Base-by-base conservation (phyloP, 2,113 vertebrate genomes). In the Cygnus buccinator region DNA sequence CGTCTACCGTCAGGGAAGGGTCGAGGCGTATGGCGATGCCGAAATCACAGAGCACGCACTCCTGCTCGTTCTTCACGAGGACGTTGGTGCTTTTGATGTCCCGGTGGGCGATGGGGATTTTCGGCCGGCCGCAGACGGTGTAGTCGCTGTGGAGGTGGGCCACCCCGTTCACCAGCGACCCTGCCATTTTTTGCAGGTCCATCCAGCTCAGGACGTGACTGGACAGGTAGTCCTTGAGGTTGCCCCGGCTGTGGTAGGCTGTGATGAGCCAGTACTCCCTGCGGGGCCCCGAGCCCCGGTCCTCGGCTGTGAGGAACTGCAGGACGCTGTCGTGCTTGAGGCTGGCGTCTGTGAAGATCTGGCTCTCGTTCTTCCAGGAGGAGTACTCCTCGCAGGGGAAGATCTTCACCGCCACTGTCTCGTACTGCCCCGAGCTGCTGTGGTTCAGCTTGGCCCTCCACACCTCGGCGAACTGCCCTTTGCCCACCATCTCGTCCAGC, bases 31-130 rank as follows among this genome's bases (percentile, higher is more conserved):
- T 93, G 16, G 99, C 98, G 70, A 99, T 98, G 62, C 99, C 99
- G 3, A 99, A 99, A 96, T 99, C 99, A 10, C 99, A 99, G 91
- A 99, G 98, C 13, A 98, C 98, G 0, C 98, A 99, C 94, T 99
- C 98, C 55, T 76, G 96, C 66, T 98, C 95, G 44, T 91, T 98
- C 95, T 98, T 99, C 58, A 99, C 97, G 88, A 99, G 97, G 2
- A 99, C 98, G 35, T 99, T 99, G 16, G 98, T 99, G 97, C 99
- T 99, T 95, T 99, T 99, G 88, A 99, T 98, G 95, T 99, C 99
- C 4, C 99, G 97, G 83, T 99, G 99, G 21, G 99, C 98, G 1
- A 99, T 98, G 22, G 99, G 98, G 63, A 99, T 98, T 89, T 99
- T 99, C 0, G 98, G 96, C 11, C 92, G 84, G 35, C 99, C 98